These are phyloP conservation scores for Hyles lineata DNA, from an alignment of 2,888 invertebrate species.

Conservation along the genomic window DNA sequence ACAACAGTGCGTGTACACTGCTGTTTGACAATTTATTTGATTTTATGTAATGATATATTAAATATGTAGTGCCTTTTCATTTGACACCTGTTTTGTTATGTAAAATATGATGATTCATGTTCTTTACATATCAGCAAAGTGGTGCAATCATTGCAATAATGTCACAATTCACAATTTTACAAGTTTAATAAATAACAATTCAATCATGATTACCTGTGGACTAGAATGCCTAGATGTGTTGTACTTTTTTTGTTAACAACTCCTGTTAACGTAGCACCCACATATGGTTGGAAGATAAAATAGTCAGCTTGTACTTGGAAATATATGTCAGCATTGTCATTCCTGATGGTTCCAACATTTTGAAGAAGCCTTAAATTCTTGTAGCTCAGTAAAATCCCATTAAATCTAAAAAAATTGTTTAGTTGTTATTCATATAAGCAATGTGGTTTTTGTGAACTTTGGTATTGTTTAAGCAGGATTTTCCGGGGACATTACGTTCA, in stretches of 20 bases:
- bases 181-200: not conserved
- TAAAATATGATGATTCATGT: too few species aligned
- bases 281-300: slow-evolving; percentile 86
- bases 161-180: not conserved
- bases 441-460: too few species aligned
- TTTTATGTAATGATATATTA: too few species aligned
- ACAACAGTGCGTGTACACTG: too few species aligned
- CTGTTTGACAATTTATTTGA: too few species aligned
- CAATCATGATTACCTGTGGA: slow-evolving; percentile 79
- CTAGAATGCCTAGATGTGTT: slow-evolving; percentile 88
- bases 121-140: too few species aligned
- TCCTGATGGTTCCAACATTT: slow-evolving; percentile 84
- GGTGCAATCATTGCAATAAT: not conserved
- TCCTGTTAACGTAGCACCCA: slow-evolving; percentile 86
- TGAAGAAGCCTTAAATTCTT: slow-evolving; percentile 86
- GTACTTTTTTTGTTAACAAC: slow-evolving; percentile 87
- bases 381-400: slow-evolving; percentile 88
- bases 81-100: too few species aligned
- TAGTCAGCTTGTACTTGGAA: slow-evolving; percentile 88
- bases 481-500: too few species aligned
- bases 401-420: slow-evolving; percentile 79
- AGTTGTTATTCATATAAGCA: too few species aligned
- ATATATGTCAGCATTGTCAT: slow-evolving; percentile 87
- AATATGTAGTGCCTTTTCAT: too few species aligned
- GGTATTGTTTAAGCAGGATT: too few species aligned